Evolutionary conservation across 2,113 vertebrate species (phyloP), one percentile per base, ranked within the genome.

Genomic region (Genyomyrus donnyi): DNA sequence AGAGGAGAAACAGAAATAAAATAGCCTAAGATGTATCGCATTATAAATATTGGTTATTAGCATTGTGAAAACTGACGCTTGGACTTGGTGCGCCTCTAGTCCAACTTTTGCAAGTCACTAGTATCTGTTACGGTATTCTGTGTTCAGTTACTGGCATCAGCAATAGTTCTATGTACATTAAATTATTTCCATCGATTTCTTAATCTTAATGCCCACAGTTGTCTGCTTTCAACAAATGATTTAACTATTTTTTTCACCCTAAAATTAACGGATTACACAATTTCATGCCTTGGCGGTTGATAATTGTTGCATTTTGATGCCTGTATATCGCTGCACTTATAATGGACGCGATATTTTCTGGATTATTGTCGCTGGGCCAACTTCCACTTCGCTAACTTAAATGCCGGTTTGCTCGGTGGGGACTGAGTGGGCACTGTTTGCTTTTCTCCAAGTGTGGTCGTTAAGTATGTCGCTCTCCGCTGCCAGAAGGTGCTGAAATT

Each of bases 401-500:
- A 17, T 39, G 35, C 4, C 7, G 17, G 5, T 80, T 39, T 80
- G 1, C 7, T 80, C 4, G 35, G 31, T 42, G 6, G 35, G 70
- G 31, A 42, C 13, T 39, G 5, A 39, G 74, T 19, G 74, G 31
- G 4, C 15, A 42, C 35, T 13, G 15, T 80, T 80, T 48, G 24
- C 27, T 74, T 50, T 88, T 88, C 58, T 5, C 80, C 45, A 49
- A 85, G 42, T 27, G 17, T 45, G 15, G 8, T 88, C 56, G 39
- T 45, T n/a, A 88, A 0, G 89, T 17, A 15, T 80, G 95, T 94
- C 94, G 95, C 96, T 96, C 58, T 96, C 96, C 95, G 84, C 92
- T 84, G 92, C 89, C 74, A 91, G 91, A 90, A 80, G 94, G 96
- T 96, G 96, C 96, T 96, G 95, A 96, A 95, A 92, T 15, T 83